phyloP scores from a whole-genome alignment of 2,113 vertebrate genomes.

The Rutilus rutilus region DNA sequence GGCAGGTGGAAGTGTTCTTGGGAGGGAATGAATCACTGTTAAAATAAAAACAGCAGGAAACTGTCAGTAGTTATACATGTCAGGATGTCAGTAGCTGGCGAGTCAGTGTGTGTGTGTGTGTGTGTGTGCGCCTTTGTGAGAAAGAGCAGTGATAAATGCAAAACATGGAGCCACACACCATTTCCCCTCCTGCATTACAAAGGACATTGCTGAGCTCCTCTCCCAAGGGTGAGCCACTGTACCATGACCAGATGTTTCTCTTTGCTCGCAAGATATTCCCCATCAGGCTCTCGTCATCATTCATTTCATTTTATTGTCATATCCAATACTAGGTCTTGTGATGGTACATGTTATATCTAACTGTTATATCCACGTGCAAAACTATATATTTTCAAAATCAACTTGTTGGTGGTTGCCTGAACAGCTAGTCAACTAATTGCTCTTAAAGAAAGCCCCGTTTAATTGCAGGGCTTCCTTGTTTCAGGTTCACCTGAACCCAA shows the following conservation, averaged over 20 bases:
- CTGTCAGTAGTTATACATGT: slow-evolving; percentile 72
- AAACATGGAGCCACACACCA: slow-evolving; percentile 60
- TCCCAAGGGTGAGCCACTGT: slow-evolving; percentile 48
- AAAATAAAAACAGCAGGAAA: slow-evolving; percentile 70
- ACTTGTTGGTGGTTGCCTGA: background rate
- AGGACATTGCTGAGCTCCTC: slow-evolving; percentile 47
- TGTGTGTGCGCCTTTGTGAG: slow-evolving; percentile 33
- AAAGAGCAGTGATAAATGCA: slow-evolving; percentile 61
- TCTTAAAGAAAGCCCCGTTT: background rate
- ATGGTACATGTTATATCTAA: background rate
- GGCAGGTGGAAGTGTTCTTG: slow-evolving; percentile 27
- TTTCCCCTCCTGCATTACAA: slow-evolving; percentile 60
- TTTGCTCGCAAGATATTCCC: slow-evolving; percentile 22
- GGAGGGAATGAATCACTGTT: slow-evolving; percentile 60
- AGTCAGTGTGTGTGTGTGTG: slow-evolving; percentile 49
- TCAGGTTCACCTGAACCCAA: slow-evolving; percentile 14
- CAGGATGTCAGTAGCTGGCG: slow-evolving; percentile 53
- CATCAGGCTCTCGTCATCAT: background rate
- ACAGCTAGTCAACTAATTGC: slow-evolving; percentile 9
- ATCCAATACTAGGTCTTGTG: background rate
- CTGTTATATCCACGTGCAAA: background rate
- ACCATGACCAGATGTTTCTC: slow-evolving; percentile 57
- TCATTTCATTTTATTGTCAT: background rate
- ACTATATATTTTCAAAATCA: background rate
- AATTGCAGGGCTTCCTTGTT: slow-evolving; percentile 22